Conservation (phyloP, 2,797 vertebrate species). For the Acanthurus tractus region DNA sequence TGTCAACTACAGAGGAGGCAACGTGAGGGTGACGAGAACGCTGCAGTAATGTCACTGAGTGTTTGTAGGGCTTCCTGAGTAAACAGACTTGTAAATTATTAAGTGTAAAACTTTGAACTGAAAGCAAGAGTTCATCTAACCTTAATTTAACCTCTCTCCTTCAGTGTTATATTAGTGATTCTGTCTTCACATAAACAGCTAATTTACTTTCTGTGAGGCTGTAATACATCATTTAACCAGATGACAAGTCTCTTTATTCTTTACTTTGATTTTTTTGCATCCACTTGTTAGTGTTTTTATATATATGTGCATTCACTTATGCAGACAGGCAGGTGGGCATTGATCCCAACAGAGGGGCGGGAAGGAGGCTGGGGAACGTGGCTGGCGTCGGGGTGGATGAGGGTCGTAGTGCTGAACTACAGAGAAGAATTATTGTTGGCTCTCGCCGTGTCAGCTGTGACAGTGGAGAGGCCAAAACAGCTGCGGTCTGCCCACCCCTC, state of each 20-base stretch:
- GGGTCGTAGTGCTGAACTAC: constrained; percentile 48
- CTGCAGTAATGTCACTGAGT: constrained; percentile 13
- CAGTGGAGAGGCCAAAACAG: constrained; percentile 78
- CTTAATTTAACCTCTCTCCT: constrained; percentile 9
- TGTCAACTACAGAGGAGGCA: constrained; percentile 32
- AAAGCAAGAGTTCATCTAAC: constrained; percentile 13
- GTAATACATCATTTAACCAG: constrained; percentile 29
- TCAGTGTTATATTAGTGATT: constrained; percentile 23
- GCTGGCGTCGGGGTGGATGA: constrained; percentile 12
- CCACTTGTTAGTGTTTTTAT: constrained; percentile 19
- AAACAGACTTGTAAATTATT: constrained; percentile 24
- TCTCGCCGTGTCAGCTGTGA: constrained; percentile 74
- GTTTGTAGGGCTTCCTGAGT: constrained; percentile 17
- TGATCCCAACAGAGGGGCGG: constrained; percentile 10
- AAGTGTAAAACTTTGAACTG: constrained; percentile 9
- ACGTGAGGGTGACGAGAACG: constrained; percentile 37
- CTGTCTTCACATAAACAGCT: constrained; percentile 36
- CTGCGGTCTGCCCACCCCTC: constrained; percentile 67
- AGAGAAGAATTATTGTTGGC: constrained; percentile 74
- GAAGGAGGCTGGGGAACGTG: constrained; percentile 18
- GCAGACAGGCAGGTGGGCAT: constrained; percentile 31
- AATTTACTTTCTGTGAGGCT: constrained; percentile 13
- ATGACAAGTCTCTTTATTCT: constrained; percentile 20
- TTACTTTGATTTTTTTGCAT: constrained; percentile 24
- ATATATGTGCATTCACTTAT: constrained; percentile 39